phyloP scores from a whole-genome alignment of 2,888 invertebrate genomes.

The Scaptodrosophila latifasciaeformis region DNA sequence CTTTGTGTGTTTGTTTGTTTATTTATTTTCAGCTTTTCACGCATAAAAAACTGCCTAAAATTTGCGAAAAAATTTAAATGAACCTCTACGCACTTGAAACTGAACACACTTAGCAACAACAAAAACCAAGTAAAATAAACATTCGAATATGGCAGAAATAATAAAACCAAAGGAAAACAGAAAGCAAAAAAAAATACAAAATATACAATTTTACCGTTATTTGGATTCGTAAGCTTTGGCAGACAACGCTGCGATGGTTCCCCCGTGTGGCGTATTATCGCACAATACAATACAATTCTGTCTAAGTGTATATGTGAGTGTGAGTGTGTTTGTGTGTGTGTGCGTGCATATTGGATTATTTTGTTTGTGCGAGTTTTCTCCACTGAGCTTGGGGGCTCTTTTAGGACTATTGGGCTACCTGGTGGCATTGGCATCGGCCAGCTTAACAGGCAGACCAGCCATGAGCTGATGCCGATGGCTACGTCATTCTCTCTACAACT shows the following conservation, averaged over 20 bases:
- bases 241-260: constrained; percentile 21
- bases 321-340: too few relatives aligned
- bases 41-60: constrained; percentile 59
- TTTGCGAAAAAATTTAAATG: constrained; percentile 64
- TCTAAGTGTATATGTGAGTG: too few relatives aligned
- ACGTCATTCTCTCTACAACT: too few relatives aligned
- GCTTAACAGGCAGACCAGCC: constrained; percentile 5
- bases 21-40: constrained; percentile 27
- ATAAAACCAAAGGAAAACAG: constrained; percentile 5
- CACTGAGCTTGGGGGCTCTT: not conserved
- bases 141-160: constrained; percentile 17
- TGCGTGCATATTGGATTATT: constrained; percentile 56
- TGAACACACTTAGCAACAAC: constrained; percentile 21
- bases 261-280: constrained; percentile 48
- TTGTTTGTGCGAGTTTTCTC: constrained; percentile 46
- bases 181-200: constrained; percentile 10
- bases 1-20: constrained; percentile 46
- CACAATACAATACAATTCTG: constrained; percentile 68
- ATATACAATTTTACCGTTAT: too few relatives aligned
- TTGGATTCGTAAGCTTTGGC: not conserved
- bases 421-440: constrained; percentile 15
- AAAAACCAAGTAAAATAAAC: constrained; percentile 29
- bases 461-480: too few relatives aligned
- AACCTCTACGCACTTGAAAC: constrained; percentile 36
- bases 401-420: constrained; percentile 13